Percentiles rank a stretch among this genome's conserved stretches.
phyloP scores from a whole-genome alignment of 2,797 vertebrate genomes.

The Dendrocincla fuliginosa region DNA sequence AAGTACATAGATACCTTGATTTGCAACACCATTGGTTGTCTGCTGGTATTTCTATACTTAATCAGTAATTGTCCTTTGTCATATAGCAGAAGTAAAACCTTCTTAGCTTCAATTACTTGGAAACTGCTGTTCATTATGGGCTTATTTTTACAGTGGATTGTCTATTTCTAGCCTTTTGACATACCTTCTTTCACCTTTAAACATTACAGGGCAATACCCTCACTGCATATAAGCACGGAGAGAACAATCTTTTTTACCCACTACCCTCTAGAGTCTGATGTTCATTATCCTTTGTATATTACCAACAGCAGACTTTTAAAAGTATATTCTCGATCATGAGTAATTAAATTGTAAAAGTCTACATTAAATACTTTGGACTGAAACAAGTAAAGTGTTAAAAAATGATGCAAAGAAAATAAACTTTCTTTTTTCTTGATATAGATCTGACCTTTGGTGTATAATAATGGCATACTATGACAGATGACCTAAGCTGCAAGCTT shows the following conservation, averaged over 20 bases:
- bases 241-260: background rate
- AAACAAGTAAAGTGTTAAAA: background rate
- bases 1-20: rapidly evolving
- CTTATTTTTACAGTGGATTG: background rate
- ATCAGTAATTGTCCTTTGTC: background rate
- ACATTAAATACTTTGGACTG: background rate
- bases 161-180: background rate
- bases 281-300: background rate
- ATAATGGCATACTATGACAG: constrained; percentile 23
- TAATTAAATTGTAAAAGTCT: background rate
- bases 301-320: background rate
- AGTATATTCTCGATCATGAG: background rate
- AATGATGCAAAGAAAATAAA: background rate
- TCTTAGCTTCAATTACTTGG: background rate
- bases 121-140: background rate
- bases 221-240: background rate
- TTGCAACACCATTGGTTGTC: background rate
- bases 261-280: background rate
- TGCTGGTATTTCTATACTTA: background rate
- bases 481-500: constrained; percentile 19
- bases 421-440: constrained; percentile 7
- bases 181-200: background rate
- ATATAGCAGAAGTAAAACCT: background rate
- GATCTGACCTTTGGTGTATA: constrained; percentile 47
- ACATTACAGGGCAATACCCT: background rate